phyloP scores from a whole-genome alignment of 2,797 vertebrate genomes.

The Melanotaenia nigrans region DNA sequence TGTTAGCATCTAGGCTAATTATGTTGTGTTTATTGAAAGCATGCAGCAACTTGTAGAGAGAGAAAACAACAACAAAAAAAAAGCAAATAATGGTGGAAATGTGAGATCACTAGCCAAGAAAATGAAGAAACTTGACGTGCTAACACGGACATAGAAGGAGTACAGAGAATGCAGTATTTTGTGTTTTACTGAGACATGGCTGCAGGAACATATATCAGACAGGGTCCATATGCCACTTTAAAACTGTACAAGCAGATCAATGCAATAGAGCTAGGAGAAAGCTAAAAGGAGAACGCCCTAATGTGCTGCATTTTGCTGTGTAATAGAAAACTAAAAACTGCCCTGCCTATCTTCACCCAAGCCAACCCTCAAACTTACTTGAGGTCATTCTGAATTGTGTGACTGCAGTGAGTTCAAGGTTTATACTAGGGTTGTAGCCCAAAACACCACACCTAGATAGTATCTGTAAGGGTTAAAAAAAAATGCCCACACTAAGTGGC shows the following conservation, averaged over 20 bases:
- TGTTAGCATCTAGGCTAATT: slow-evolving; percentile 56
- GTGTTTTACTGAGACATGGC: no score
- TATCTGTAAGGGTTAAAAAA: neutral
- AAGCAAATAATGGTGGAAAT: neutral
- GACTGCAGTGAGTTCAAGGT: neutral
- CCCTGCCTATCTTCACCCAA: neutral
- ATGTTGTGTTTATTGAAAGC: slow-evolving; percentile 31
- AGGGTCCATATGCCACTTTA: no score
- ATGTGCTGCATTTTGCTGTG: neutral
- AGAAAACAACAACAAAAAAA: neutral
- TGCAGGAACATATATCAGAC: no score
- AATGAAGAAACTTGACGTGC: no score
- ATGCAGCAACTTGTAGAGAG: slow-evolving; percentile 17
- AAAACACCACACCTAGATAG: neutral
- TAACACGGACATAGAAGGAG: no score
- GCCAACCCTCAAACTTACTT: neutral
- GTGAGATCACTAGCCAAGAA: no score
- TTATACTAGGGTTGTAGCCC: neutral
- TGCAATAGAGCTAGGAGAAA: no score
- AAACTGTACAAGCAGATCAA: no score
- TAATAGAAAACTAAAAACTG: neutral
- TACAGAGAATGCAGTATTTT: no score
- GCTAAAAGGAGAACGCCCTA: no score
- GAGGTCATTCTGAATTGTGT: neutral
- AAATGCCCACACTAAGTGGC: neutral